These are phyloP conservation scores for Glaucomys volans DNA, from an alignment of 2,113 vertebrate genomes.

Conservation along the genomic window DNA sequence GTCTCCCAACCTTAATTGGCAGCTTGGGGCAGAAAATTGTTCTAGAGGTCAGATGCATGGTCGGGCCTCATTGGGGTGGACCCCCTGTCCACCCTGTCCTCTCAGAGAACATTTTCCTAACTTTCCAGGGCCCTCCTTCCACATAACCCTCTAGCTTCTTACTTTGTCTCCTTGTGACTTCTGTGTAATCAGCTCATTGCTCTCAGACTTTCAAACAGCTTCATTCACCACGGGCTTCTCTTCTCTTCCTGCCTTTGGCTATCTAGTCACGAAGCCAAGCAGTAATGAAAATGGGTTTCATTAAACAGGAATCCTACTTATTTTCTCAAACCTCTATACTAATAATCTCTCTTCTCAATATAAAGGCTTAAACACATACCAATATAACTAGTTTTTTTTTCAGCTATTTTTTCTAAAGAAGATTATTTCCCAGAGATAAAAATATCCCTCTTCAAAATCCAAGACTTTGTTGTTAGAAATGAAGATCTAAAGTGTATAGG, in stretches of 20 bases:
- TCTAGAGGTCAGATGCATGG: not conserved
- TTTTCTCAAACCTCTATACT: constrained; percentile 86
- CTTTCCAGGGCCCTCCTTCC: not conserved
- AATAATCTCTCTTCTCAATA: constrained; percentile 85
- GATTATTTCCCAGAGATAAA: constrained; percentile 84
- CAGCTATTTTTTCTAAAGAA: constrained; percentile 81
- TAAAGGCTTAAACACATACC: constrained; percentile 88
- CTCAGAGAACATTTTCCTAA: not conserved
- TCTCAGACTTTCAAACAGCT: constrained; percentile 19
- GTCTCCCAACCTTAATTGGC: not conserved
- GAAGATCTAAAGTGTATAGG: constrained; percentile 75
- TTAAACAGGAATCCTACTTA: constrained; percentile 85
- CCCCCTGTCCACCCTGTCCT: not conserved
- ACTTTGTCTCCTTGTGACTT: constrained; percentile 14
- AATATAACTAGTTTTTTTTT: constrained; percentile 78
- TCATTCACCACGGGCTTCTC: not conserved
- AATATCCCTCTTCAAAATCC: constrained; percentile 80
- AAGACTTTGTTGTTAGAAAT: constrained; percentile 82
- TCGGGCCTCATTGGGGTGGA: not conserved
- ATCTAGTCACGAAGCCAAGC: constrained; percentile 47
- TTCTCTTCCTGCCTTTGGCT: constrained; percentile 60
- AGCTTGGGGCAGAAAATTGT: not conserved
- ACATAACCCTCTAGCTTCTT: not conserved
- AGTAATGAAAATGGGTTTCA: constrained; percentile 74
- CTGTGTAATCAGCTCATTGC: constrained; percentile 16